Evolutionary conservation across 1,140 invertebrate genomes (phyloP), one percentile per base, ranked within the genome.

Genomic region (Hyphantria cunea): DNA sequence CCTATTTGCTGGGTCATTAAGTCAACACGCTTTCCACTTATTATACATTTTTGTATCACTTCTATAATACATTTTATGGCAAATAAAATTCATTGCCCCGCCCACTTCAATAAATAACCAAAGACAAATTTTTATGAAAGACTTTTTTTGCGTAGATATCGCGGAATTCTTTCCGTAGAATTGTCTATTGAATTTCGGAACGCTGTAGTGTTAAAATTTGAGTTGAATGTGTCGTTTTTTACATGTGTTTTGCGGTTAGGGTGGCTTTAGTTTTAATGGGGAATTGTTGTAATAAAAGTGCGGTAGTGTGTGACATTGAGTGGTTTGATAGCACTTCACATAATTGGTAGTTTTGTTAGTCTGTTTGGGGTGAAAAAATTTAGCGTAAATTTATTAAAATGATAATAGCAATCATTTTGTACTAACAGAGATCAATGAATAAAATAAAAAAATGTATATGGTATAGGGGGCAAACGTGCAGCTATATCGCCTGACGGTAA

Each of bases 31-130:
- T 83, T 89, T 78, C 70, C 76, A 82, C 82, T 79, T 78, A 85
- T 84, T 83, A 85, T 73, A 69, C 54, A 82, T 80, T 82, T 82
- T 84, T 79, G 76, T 75, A 78, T 76, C 17, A 25, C 5, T 25
- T 25, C 17, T 74, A 82, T 65, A 76, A 82, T 84, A 77, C 74
- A 86, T 82, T 84, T 80, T 72, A 75, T 72, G 72, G 72, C 80
- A 85, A 88, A 88, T 86, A 88, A 85, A 88, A 86, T 78, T 77
- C 69, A 69, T 68, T 44, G 76, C 68, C 64, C 73, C 82, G 80
- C 84, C 83, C 51, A 56, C 51, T 25, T 49, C 56, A 14, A 47
- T 47, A 47, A 47, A 25, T 47, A 25, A 25, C 14, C 8, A 47
- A 17, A 47, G 45, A 47, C n/a, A 45, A 45, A 45, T 25, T 25